A percentile compares a stretch with the other conserved stretches of the same genome.
These are phyloP conservation scores for Macrosoma leucophasiata DNA, from an alignment of 2,888 invertebrate species.

Conservation along the genomic window DNA sequence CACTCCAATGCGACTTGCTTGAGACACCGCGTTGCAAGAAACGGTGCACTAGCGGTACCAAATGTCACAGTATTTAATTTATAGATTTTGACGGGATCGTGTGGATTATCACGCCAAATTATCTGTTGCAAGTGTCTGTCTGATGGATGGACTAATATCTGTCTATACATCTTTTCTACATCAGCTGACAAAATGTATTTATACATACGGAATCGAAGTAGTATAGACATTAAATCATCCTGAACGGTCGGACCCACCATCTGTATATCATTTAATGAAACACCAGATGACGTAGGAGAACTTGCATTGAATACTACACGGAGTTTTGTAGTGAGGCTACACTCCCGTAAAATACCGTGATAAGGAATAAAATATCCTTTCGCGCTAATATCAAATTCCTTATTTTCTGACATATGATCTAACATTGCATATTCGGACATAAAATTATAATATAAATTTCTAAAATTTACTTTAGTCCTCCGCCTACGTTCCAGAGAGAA, in stretches of 20 bases:
- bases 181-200: constrained; percentile 24
- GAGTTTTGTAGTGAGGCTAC: constrained; percentile 4
- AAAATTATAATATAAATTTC: constrained; percentile 22
- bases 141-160: constrained; percentile 7
- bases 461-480: constrained; percentile 6
- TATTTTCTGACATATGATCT: too few species aligned
- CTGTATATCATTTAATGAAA: constrained; percentile 23
- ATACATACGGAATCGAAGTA: constrained; percentile 22
- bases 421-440: constrained; percentile 25
- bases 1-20: constrained; percentile 25
- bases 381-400: too few species aligned
- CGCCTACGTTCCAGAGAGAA: constrained; percentile 4
- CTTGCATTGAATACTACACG: constrained; percentile 14
- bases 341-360: constrained; percentile 8
- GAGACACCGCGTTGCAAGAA: constrained; percentile 26
- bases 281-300: constrained; percentile 10
- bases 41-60: constrained; percentile 29
- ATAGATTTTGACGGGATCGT: constrained; percentile 15
- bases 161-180: constrained; percentile 29
- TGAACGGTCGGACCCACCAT: constrained; percentile 25
- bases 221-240: constrained; percentile 26
- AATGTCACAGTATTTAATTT: constrained; percentile 29
- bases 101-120: constrained; percentile 25
- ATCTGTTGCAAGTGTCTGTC: constrained; percentile 15
- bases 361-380: constrained; percentile 12